Conservation (phyloP, 2,797 vertebrate species). For the Darevskia mixta region DNA sequence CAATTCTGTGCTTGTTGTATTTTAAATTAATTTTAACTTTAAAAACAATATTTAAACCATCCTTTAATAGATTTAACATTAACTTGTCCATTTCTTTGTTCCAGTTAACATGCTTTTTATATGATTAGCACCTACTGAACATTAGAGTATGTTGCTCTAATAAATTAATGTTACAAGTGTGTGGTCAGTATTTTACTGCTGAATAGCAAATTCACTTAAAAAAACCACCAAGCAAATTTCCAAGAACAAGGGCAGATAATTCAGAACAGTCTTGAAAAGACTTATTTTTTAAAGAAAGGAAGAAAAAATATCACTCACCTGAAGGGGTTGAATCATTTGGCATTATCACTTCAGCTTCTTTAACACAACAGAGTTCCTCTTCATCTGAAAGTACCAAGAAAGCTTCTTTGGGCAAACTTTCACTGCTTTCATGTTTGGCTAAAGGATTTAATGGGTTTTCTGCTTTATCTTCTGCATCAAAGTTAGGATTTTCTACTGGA, state of each 20-base stretch:
- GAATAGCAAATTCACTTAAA: not conserved
- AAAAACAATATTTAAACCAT: not conserved
- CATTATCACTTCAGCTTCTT: conserved; percentile 60
- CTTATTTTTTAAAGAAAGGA: not conserved
- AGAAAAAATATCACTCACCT: conserved; percentile 72
- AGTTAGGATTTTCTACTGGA: conserved; percentile 72
- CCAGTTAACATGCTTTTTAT: no score
- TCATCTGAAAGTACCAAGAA: conserved; percentile 90
- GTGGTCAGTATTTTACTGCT: not conserved
- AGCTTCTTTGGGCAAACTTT: conserved; percentile 87
- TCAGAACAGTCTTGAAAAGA: not conserved
- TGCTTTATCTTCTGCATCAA: conserved; percentile 80
- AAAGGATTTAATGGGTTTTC: conserved; percentile 79
- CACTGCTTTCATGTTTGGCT: conserved; percentile 82
- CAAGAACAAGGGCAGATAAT: not conserved
- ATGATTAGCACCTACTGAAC: not conserved
- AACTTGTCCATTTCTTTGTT: not conserved
- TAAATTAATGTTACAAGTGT: not conserved
- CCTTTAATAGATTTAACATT: not conserved
- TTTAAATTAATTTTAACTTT: not conserved
- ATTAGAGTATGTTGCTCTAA: not conserved
- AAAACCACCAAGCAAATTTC: not conserved
- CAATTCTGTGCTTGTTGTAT: not conserved
- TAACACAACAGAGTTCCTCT: conserved; percentile 84
- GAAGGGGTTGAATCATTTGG: conserved; percentile 64